Percentiles rank a stretch among this genome's conserved stretches.
These are phyloP conservation scores for Steatornis caripensis DNA, from an alignment of 2,113 vertebrate genomes.

Conservation along the genomic window DNA sequence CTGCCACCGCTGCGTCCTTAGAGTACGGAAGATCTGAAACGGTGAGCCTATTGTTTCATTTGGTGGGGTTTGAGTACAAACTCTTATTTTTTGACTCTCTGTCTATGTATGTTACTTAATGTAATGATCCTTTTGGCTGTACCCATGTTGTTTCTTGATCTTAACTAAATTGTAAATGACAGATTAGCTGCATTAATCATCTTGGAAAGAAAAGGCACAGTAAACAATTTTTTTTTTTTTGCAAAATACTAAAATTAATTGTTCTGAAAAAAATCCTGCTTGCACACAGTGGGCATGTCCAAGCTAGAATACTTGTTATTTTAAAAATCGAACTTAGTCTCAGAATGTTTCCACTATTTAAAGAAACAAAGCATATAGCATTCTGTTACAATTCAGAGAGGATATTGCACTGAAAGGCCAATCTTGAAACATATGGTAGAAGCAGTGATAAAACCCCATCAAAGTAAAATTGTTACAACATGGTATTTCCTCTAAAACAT, in stretches of 20 bases:
- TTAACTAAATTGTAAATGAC: background rate
- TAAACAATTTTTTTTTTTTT: background rate
- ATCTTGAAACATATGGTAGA: background rate
- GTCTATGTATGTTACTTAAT: background rate
- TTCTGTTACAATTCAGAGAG: background rate
- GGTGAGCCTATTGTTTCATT: slow-evolving; percentile 35
- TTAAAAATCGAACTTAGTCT: background rate
- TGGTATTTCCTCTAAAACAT: background rate
- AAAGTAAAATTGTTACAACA: background rate
- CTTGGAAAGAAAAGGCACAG: background rate
- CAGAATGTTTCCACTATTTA: background rate
- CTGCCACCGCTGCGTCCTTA: background rate
- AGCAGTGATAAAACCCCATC: background rate
- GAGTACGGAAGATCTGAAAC: background rate
- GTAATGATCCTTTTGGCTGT: background rate
- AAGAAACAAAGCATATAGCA: background rate
- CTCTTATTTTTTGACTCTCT: background rate
- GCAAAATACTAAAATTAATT: background rate
- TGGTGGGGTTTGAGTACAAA: fast-evolving
- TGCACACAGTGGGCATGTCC: no score
- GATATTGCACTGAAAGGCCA: background rate
- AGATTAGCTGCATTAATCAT: background rate
- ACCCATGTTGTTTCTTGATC: background rate
- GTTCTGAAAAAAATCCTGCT: background rate
- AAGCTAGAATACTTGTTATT: background rate